Percentiles rank a stretch among this genome's conserved stretches.
Evolutionary conservation across 2,888 invertebrate genomes (phyloP).

Genomic region (Chesias legatella): DNA sequence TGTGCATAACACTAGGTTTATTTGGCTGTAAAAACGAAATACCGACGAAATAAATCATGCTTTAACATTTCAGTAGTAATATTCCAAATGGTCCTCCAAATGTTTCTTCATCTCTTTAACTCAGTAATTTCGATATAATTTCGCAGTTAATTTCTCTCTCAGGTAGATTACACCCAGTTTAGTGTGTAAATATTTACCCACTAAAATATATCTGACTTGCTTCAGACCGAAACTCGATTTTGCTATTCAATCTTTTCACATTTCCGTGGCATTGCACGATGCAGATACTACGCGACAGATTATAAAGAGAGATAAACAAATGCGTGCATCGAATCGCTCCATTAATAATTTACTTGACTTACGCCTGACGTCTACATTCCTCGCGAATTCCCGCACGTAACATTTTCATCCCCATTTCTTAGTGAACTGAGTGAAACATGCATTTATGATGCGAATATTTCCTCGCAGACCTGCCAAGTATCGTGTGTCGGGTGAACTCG

Average conservation of each 20-base stretch:
- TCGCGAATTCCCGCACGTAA: slow-evolving; percentile 64
- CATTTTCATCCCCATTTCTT: slow-evolving; percentile 61
- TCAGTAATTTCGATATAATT: too few species aligned
- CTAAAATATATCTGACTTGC: too few species aligned
- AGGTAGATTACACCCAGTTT: too few species aligned
- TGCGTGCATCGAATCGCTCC: slow-evolving; percentile 23
- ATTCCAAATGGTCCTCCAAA: too few species aligned
- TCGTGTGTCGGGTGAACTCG: slow-evolving; percentile 63
- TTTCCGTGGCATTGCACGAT: slow-evolving; percentile 8
- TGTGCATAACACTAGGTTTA: too few species aligned
- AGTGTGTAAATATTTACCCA: too few species aligned
- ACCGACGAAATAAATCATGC: too few species aligned
- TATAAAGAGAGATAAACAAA: slow-evolving; percentile 17
- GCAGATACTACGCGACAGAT: slow-evolving; percentile 17
- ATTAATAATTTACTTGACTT: slow-evolving; percentile 26
- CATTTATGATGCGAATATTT: slow-evolving; percentile 52
- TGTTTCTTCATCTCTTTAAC: too few species aligned
- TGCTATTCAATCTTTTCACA: slow-evolving; percentile 1
- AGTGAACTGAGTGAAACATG: slow-evolving; percentile 57
- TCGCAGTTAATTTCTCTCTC: too few species aligned
- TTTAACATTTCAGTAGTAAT: too few species aligned
- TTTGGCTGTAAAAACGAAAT: too few species aligned
- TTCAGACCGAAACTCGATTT: too few species aligned
- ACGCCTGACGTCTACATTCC: slow-evolving; percentile 23
- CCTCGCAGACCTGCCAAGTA: slow-evolving; percentile 61